Percentiles rank a stretch among this genome's conserved stretches.
Conservation (phyloP, 2,888 invertebrate species). For the Ophion ellenae region DNA sequence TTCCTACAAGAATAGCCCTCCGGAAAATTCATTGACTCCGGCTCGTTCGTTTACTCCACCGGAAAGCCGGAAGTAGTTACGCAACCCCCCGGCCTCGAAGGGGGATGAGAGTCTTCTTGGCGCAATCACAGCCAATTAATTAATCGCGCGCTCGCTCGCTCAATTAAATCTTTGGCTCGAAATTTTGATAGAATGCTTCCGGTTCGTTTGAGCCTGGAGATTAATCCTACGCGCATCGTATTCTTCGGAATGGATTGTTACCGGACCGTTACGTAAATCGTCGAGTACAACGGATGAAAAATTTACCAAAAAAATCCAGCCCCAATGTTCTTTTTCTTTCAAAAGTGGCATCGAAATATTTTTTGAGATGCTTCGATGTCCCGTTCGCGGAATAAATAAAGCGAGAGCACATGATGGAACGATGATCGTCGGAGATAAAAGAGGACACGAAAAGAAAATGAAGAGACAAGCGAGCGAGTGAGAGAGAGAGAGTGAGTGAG, state of each 20-base stretch:
- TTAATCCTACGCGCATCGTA: not conserved
- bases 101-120: constrained; percentile 21
- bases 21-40: constrained; percentile 81
- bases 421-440: not conserved
- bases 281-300: too few relatives aligned
- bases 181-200: constrained; percentile 39
- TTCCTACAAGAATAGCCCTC: constrained; percentile 58
- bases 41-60: constrained; percentile 77
- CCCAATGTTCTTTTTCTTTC: too few relatives aligned
- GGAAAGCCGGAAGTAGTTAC: constrained; percentile 63
- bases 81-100: not conserved
- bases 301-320: too few relatives aligned
- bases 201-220: too few relatives aligned
- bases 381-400: not conserved
- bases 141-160: constrained; percentile 28
- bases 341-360: too few relatives aligned
- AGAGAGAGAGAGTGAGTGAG: not conserved
- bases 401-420: not conserved
- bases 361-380: too few relatives aligned
- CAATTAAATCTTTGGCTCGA: constrained; percentile 38
- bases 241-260: not conserved
- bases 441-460: constrained; percentile 2
- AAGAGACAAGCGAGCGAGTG: not conserved
- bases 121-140: constrained; percentile 47
- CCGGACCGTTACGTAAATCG: not conserved